A percentile compares a stretch with the other conserved stretches of the same genome.
phyloP scores from a whole-genome alignment of 2,888 invertebrate species.

The Volucella inflata region DNA sequence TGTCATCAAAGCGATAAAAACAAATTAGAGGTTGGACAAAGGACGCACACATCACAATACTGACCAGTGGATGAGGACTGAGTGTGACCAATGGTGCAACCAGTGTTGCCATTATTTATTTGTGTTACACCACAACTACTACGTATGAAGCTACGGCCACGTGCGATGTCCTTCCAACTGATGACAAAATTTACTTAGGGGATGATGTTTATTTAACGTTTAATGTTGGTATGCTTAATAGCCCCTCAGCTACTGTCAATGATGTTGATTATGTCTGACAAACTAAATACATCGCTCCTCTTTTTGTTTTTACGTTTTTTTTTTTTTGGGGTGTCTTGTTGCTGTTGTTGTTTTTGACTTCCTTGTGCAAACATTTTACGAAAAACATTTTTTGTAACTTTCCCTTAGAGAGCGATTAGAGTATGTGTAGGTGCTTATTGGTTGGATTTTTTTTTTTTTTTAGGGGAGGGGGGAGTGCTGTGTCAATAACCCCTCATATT shows the following conservation, averaged over 20 bases:
- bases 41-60: slow-evolving; percentile 50
- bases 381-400: neutral
- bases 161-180: too few species aligned
- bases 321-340: neutral
- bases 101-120: slow-evolving; percentile 37
- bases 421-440: too few species aligned
- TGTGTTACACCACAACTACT: too few species aligned
- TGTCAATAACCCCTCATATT: slow-evolving; percentile 46
- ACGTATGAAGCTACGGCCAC: too few species aligned
- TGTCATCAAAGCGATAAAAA: slow-evolving; percentile 73
- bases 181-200: neutral
- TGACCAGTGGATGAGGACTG: slow-evolving; percentile 11
- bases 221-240: slow-evolving; percentile 4
- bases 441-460: too few species aligned
- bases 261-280: slow-evolving; percentile 15
- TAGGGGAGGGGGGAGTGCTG: slow-evolving; percentile 25
- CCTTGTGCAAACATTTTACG: slow-evolving; percentile 39
- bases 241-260: neutral
- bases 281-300: slow-evolving; percentile 3
- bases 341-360: neutral
- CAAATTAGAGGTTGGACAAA: slow-evolving; percentile 71
- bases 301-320: slow-evolving; percentile 7
- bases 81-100: slow-evolving; percentile 1
- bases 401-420: neutral
- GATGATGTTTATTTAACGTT: slow-evolving; percentile 27